Evolutionary conservation across 2,113 vertebrate genomes (phyloP), one percentile per base, ranked within the genome.

Genomic region (Rhinolophus sinicus): DNA sequence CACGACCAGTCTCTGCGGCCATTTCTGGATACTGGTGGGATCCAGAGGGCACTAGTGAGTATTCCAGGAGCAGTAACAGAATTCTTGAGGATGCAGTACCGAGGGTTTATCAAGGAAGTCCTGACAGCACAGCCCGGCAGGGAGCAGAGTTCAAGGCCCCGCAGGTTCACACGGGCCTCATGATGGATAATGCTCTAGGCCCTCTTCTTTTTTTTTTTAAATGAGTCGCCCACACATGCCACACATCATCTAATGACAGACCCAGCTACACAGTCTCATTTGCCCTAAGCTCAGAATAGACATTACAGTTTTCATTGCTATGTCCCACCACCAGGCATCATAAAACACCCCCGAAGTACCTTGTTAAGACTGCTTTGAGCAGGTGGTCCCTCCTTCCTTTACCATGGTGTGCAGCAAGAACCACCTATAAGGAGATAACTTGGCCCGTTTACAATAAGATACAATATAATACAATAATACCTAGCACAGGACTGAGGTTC

Each of bases 121-220:
- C 77, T 18, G 64, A 8, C 0, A 2, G 8, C 30, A 26, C 2
- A 21, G 50, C 30, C n/a, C 10, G 33, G 60, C 47, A 33, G 24
- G 33, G 5, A 56, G 22, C 50, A 50, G 62, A 69, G n/a, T 28
- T 16, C 88, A 52, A 62, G 87, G 44, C 2, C 6, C 58, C 38
- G 0, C 3, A 9, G 13, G 38, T 14, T 54, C 22, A 3, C 0
- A 44, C 3, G 1, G 35, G 24, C 30, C 70, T 73, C 40, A 14
- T 26, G 30, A 24, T 3, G 40, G 62, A 30, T 2, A 22, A 24
- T 18, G 52, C 14, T 54, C 52, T 54, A 18, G 52, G 52, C 5
- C 9, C 26, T 35, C 38, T 72, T 44, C 50, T 21, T 52, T 22
- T 33, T 73, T 47, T 52, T 60, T 60, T 60, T 60, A 38, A 65